phyloP scores from a whole-genome alignment of 2,888 invertebrate genomes.

The Yponomeuta malinellus region DNA sequence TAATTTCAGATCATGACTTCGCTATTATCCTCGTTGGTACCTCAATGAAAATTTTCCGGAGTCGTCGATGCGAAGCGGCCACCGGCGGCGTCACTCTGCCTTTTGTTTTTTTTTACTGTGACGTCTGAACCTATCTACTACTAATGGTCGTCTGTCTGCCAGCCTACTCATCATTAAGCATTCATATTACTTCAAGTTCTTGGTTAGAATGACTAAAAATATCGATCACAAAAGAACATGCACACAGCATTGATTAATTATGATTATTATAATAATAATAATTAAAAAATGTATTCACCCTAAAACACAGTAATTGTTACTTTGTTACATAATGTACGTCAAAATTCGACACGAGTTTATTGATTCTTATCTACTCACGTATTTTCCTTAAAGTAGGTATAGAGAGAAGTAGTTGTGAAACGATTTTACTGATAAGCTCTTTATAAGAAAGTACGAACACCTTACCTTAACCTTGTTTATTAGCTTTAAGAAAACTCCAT shows the following conservation, averaged over 20 bases:
- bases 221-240: too few species aligned
- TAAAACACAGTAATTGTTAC: too few species aligned
- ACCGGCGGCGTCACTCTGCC: neutral
- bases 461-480: too few species aligned
- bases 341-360: too few species aligned
- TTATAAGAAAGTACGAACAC: too few species aligned
- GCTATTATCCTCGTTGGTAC: neutral
- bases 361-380: neutral
- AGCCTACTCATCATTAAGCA: neutral
- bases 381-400: neutral
- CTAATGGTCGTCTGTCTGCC: neutral
- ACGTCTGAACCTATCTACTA: neutral
- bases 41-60: neutral
- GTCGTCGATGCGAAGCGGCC: neutral
- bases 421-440: too few species aligned
- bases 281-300: too few species aligned
- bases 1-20: slow-evolving; percentile 8
- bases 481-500: too few species aligned
- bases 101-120: neutral
- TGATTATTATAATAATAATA: too few species aligned
- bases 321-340: too few species aligned
- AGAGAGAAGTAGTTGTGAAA: too few species aligned
- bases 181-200: neutral
- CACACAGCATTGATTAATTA: too few species aligned
- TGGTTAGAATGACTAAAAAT: neutral